These are phyloP conservation scores for Neelides sp. DNA, from an alignment of 1,140 invertebrate genomes.

Conservation along the genomic window DNA sequence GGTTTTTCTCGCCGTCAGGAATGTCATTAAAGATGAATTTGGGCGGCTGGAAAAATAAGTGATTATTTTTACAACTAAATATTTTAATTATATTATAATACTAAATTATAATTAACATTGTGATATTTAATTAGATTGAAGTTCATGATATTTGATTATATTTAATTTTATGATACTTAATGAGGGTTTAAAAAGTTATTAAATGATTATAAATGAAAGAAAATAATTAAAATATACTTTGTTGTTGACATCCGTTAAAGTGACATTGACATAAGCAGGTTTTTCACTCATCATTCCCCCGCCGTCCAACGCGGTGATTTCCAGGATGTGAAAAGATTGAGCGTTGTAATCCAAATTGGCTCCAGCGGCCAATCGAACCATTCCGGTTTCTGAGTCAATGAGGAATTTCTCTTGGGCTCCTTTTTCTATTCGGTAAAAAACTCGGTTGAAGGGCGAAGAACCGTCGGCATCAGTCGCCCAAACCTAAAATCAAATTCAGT, in stretches of 20 bases:
- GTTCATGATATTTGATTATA: no score
- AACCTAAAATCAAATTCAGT: no score
- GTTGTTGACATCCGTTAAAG: constrained; percentile 81
- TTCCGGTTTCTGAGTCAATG: constrained; percentile 65
- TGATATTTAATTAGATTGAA: not conserved
- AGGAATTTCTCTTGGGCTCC: constrained; percentile 86
- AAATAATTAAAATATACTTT: constrained; percentile 39
- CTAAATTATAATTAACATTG: not conserved
- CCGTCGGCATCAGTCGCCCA: constrained; percentile 70
- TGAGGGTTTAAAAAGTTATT: no score
- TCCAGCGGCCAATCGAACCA: constrained; percentile 69
- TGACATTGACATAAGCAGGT: constrained; percentile 63
- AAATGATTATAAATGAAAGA: not conserved
- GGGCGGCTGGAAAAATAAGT: no score
- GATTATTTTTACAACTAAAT: constrained; percentile 45
- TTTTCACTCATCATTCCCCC: constrained; percentile 60
- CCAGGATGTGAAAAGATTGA: constrained; percentile 39
- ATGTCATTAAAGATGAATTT: constrained; percentile 56
- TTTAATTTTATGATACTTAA: no score
- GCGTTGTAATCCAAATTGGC: constrained; percentile 65
- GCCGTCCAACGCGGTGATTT: constrained; percentile 64
- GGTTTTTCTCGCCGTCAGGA: constrained; percentile 40
- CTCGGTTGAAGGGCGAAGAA: constrained; percentile 67
- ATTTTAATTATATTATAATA: not conserved
- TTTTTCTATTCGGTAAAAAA: constrained; percentile 73